Percentiles rank a stretch among this genome's conserved stretches.
These are phyloP conservation scores for Synergus laeviventris DNA, from an alignment of 2,888 invertebrate genomes.

Conservation along the genomic window DNA sequence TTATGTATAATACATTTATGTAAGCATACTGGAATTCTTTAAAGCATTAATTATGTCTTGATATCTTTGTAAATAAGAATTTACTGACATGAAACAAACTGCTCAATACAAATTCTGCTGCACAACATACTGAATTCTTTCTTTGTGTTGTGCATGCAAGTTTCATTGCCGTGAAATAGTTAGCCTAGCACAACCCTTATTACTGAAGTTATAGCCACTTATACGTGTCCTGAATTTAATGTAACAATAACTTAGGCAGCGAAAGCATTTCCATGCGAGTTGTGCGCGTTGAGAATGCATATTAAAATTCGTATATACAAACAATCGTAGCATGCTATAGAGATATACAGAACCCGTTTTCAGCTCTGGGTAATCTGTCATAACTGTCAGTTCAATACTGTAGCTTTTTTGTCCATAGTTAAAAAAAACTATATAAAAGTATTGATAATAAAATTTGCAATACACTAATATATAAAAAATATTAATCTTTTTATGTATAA, in stretches of 20 bases:
- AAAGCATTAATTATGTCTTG: not conserved
- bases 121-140: not conserved
- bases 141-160: not conserved
- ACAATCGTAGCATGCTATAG: not conserved
- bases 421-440: not conserved
- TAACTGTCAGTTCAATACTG: slow-evolving; percentile 21
- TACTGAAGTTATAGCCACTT: slow-evolving; percentile 7
- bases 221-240: slow-evolving; percentile 7
- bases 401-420: slow-evolving; percentile 3
- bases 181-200: not conserved
- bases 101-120: not conserved
- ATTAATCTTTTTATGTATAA: too few relatives aligned
- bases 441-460: not conserved
- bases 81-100: not conserved
- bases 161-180: not conserved
- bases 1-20: not conserved
- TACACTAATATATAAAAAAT: not conserved
- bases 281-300: slow-evolving; percentile 15
- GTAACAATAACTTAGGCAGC: slow-evolving; percentile 17
- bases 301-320: slow-evolving; percentile 20
- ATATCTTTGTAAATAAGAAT: too few relatives aligned
- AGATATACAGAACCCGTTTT: not conserved
- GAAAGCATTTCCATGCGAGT: slow-evolving; percentile 5
- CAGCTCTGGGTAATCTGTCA: slow-evolving; percentile 11
- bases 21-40: not conserved